Conservation (phyloP, 2,113 vertebrate genomes). For the Bufo gargarizans region DNA sequence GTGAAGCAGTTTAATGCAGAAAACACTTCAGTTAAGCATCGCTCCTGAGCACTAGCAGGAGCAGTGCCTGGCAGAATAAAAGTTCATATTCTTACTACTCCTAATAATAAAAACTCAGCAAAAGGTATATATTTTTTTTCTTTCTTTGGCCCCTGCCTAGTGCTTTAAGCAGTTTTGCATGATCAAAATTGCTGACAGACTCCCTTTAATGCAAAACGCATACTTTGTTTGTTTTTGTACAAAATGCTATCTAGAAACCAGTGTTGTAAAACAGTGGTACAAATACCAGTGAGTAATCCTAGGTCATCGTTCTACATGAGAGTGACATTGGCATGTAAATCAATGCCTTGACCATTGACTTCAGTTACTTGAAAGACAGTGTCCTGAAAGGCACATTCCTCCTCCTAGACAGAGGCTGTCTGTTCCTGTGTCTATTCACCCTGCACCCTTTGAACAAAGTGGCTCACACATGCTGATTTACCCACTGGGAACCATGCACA, state of each 20-base stretch:
- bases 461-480: neutral
- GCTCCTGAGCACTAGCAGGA: no score
- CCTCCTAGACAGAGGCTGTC: neutral
- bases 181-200: no score
- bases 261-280: neutral
- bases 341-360: neutral
- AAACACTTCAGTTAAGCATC: no score
- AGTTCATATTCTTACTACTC: no score
- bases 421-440: slow-evolving; percentile 26
- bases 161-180: no score
- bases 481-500: slow-evolving; percentile 22
- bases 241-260: neutral
- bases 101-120: no score
- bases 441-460: slow-evolving; percentile 3
- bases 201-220: no score
- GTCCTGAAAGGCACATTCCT: neutral
- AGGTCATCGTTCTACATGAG: neutral
- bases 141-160: no score
- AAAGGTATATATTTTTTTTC: no score
- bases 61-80: no score
- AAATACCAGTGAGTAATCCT: neutral
- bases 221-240: neutral
- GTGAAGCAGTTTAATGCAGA: no score
- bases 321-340: neutral
- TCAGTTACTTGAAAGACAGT: neutral